Evolutionary conservation across 2,888 invertebrate genomes (phyloP).

Genomic region (Nemoura dubitans): DNA sequence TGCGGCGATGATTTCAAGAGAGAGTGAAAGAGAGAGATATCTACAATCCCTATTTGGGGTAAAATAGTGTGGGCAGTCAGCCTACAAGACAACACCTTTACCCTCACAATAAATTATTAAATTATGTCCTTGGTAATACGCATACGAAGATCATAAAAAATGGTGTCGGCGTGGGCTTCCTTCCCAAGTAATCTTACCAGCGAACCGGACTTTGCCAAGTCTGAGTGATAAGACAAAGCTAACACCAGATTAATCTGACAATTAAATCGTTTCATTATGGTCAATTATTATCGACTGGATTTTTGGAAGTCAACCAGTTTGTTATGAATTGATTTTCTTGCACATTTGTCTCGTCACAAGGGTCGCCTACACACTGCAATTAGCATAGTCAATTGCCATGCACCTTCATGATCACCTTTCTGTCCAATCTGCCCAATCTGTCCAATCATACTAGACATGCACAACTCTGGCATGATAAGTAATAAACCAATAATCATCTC

Average conservation of each 20-base stretch:
- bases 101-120: conserved; percentile 34
- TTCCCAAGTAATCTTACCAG: background rate
- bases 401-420: background rate
- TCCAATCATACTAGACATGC: background rate
- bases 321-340: background rate
- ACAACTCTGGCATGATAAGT: background rate
- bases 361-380: background rate
- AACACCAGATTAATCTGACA: background rate
- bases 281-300: background rate
- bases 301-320: background rate
- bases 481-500: background rate
- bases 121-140: conserved; percentile 27
- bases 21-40: background rate
- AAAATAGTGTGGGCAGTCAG: conserved; percentile 27
- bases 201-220: background rate
- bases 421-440: too few species aligned
- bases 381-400: background rate
- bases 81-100: conserved; percentile 38
- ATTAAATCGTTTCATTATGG: background rate
- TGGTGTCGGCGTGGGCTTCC: conserved; percentile 26
- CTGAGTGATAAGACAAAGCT: background rate
- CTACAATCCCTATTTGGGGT: conserved; percentile 24
- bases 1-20: background rate
- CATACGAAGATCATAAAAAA: background rate
- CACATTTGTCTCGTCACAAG: background rate